Base-by-base conservation (phyloP, 1,140 invertebrate genomes). In the Eciton burchellii region DNA sequence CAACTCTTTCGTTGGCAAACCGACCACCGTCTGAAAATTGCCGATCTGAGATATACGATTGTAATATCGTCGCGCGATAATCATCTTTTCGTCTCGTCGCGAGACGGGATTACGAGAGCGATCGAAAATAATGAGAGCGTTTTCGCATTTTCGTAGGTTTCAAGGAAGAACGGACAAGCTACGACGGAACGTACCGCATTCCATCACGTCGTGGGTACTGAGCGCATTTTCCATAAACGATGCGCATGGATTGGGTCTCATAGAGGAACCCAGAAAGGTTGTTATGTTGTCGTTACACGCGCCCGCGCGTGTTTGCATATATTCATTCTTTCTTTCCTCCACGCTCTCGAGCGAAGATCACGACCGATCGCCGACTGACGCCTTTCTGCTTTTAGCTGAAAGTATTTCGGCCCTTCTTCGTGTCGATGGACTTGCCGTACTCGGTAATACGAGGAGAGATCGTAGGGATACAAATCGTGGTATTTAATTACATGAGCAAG, bases 201-300 rank as follows among this genome's bases (percentile, higher is more conserved):
- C 97, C 0, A 98, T 99, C 12, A 99, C 98, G 0, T 98, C 97
- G 1, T 99, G 98, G 98, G 95, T 97, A 21, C 95, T 99, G 0
- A 97, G 97, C 45, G 99, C 97, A 0, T 99, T 99, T 92, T 98
- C 99, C 0, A 94, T 99, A 54, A 97, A 98, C 93, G 94, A 97
- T 0, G 94, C 96, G 11, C 94, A 96, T 72, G 99, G 99, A 21
- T 94, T 99, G 0, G 98, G 98, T 1, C 94, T 99, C 3, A 96
- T 97, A 12, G 93, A 96, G 65, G 91, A 94, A 81, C 94, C 96
- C 19, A 95, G 95, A 87, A 97, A 97, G 95, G 96, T 96, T 73
- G 76, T 45, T 76, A 45, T n/a, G n/a, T 35, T 6, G 6, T 35
- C 6, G 6, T 35, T 35, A 35, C 35, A 35, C 35, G n/a, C n/a